A percentile compares a stretch with the other conserved stretches of the same genome.
phyloP scores from a whole-genome alignment of 2,113 vertebrate species.

The Dascyllus trimaculatus region DNA sequence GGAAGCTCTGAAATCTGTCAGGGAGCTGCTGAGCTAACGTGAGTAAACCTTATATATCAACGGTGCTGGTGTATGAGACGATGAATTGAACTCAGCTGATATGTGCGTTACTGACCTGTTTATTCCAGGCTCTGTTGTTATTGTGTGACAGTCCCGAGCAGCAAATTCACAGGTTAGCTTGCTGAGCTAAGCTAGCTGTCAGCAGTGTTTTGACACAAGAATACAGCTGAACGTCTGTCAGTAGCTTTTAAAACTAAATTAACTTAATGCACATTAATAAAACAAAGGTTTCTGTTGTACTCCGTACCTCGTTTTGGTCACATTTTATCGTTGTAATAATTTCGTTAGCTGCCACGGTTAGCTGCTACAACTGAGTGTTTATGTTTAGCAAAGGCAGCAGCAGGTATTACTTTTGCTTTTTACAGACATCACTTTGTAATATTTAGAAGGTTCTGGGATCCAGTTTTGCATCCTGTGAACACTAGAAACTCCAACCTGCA shows the following conservation, averaged over 20 bases:
- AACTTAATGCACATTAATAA: background rate
- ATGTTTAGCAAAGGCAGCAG: no score
- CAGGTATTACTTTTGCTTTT: no score
- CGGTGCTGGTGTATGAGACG: rapidly evolving
- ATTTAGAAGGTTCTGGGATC: no score
- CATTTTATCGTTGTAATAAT: background rate
- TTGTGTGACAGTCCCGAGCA: background rate
- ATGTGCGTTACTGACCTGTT: rapidly evolving
- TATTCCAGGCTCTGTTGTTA: background rate
- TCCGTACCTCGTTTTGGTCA: background rate
- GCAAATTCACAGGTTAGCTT: background rate
- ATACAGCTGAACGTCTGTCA: background rate
- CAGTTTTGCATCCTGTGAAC: no score
- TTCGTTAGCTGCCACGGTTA: background rate
- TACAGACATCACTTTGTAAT: no score
- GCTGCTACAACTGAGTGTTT: no score
- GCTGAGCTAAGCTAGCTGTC: constrained; percentile 46
- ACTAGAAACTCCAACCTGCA: no score
- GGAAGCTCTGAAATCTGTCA: constrained; percentile 65
- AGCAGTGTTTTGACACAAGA: constrained; percentile 2
- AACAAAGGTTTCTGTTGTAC: background rate
- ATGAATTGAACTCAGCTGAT: rapidly evolving
- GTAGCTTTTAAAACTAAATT: background rate
- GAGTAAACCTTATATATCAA: background rate
- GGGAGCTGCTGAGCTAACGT: constrained; percentile 48